These are phyloP conservation scores for Rhombomys opimus DNA, from an alignment of 2,113 vertebrate genomes.

Conservation along the genomic window DNA sequence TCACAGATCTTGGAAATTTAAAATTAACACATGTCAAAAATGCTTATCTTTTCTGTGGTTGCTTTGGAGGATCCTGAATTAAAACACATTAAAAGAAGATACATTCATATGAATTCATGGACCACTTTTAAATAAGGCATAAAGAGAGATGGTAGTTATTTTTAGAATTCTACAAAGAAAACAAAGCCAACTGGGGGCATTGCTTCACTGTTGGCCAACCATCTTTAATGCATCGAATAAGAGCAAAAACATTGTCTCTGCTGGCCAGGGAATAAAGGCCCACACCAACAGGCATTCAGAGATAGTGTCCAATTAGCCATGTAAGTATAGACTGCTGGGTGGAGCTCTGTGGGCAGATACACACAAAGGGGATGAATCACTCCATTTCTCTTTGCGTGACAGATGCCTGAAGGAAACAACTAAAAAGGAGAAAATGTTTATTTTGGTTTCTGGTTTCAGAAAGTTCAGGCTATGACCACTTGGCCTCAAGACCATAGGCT, in stretches of 20 bases:
- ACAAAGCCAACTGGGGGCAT: slow-evolving; percentile 10
- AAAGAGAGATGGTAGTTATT: slow-evolving; percentile 54
- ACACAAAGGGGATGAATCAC: background rate
- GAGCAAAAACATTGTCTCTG: background rate
- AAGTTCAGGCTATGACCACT: background rate
- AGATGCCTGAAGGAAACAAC: background rate
- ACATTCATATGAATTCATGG: background rate
- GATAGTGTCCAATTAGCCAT: rapidly evolving
- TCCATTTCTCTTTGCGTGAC: background rate
- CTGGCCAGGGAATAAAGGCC: background rate
- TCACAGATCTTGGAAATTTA: slow-evolving; percentile 61
- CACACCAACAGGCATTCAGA: background rate
- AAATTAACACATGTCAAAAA: slow-evolving; percentile 64
- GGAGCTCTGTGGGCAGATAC: background rate
- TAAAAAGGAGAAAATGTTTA: background rate
- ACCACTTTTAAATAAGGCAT: slow-evolving; percentile 64
- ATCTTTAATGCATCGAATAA: background rate
- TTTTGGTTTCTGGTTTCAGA: background rate
- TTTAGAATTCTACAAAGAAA: slow-evolving; percentile 58
- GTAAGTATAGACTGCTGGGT: background rate
- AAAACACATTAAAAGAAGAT: slow-evolving; percentile 49
- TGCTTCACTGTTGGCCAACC: background rate
- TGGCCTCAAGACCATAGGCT: background rate
- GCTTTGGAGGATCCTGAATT: background rate
- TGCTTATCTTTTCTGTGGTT: slow-evolving; percentile 57